Conservation (phyloP, 2,113 vertebrate genomes). For the Eurypyga helias region DNA sequence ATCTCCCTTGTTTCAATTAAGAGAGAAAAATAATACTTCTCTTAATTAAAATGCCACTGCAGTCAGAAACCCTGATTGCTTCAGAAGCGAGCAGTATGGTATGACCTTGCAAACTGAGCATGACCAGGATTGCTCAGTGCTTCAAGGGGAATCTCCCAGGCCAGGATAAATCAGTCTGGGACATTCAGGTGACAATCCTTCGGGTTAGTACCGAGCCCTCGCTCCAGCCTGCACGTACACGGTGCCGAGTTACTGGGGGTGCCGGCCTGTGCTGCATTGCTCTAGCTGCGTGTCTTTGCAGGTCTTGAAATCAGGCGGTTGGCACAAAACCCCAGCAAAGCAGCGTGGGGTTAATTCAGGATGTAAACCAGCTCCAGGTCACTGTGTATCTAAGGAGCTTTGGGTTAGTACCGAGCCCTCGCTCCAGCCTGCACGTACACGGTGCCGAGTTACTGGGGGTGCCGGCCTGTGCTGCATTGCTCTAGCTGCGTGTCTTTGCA, state of each 20-base stretch:
- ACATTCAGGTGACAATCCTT: background rate
- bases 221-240: background rate
- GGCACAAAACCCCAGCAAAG: background rate
- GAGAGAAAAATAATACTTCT: background rate
- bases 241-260: background rate
- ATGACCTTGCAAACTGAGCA: background rate
- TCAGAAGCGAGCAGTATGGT: background rate
- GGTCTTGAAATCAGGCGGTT: fast-evolving
- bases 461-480: background rate
- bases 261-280: background rate
- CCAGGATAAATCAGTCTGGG: background rate
- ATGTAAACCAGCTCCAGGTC: fast-evolving
- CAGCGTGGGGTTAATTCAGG: background rate
- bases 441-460: background rate
- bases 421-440: background rate
- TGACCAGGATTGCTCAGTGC: background rate
- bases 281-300: background rate
- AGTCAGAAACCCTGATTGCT: background rate
- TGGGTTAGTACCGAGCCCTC: fast-evolving
- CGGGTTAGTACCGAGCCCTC: background rate
- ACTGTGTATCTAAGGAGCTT: background rate
- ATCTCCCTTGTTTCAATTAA: background rate
- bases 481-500: background rate
- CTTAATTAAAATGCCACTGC: background rate
- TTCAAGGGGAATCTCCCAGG: background rate